These are phyloP conservation scores for Cacoxenus indagator DNA, from an alignment of 2,888 invertebrate genomes.

Conservation along the genomic window DNA sequence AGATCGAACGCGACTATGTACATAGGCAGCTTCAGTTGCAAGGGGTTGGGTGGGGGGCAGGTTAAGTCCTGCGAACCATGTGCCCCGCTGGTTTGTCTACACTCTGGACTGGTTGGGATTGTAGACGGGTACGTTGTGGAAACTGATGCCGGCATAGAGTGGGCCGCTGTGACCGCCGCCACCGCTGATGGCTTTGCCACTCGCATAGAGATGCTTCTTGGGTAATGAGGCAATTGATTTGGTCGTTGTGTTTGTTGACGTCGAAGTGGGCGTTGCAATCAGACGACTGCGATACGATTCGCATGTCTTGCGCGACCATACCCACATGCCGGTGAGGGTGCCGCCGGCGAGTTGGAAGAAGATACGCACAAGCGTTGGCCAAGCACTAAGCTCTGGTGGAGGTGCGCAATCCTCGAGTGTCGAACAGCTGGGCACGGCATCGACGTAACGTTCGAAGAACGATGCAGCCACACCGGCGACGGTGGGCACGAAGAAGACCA, in stretches of 20 bases:
- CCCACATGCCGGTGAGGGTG: constrained; percentile 70
- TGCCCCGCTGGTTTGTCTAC: constrained; percentile 47
- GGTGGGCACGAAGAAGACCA: constrained; percentile 68
- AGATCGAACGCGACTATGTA: background rate
- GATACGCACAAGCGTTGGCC: constrained; percentile 62
- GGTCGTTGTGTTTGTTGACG: constrained; percentile 53
- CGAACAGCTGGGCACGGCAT: constrained; percentile 60
- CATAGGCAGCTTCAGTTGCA: too few species aligned
- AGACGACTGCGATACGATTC: constrained; percentile 68
- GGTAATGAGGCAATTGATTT: constrained; percentile 60
- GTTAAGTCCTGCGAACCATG: background rate
- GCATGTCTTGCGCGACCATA: constrained; percentile 70
- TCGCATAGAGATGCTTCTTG: constrained; percentile 62
- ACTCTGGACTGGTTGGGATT: constrained; percentile 64
- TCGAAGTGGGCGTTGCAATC: constrained; percentile 61
- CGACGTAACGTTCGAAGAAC: constrained; percentile 64
- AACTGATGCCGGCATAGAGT: constrained; percentile 69
- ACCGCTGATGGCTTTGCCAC: constrained; percentile 46
- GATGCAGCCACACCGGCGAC: constrained; percentile 60
- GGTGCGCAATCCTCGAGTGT: constrained; percentile 64
- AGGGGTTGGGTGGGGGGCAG: background rate
- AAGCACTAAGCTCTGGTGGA: constrained; percentile 54
- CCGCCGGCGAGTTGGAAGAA: constrained; percentile 68
- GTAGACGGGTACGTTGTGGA: constrained; percentile 69
- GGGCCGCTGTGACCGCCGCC: constrained; percentile 34